phyloP scores from a whole-genome alignment of 2,113 vertebrate species.

The Aegithalos caudatus region DNA sequence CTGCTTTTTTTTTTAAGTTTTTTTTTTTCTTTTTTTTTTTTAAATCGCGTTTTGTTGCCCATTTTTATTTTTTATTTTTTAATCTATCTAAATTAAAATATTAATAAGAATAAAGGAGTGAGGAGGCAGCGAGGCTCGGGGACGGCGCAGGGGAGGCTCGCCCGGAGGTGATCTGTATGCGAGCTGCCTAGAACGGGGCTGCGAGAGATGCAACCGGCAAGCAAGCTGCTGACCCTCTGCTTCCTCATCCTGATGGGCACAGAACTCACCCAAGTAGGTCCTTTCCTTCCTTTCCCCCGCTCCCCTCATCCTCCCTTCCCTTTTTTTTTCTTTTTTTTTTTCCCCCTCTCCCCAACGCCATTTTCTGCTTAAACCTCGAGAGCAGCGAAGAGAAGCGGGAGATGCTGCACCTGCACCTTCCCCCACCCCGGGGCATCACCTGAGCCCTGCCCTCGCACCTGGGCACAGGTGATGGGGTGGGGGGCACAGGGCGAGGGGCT shows the following conservation, averaged over 20 bases:
- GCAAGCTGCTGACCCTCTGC: slow-evolving; percentile 90
- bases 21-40: background rate
- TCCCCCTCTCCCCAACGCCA: slow-evolving; percentile 74
- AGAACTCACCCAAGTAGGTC: slow-evolving; percentile 97
- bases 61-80: background rate
- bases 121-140: background rate
- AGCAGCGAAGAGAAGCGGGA: background rate
- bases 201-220: slow-evolving; percentile 90
- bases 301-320: background rate
- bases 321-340: too few species aligned
- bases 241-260: slow-evolving; percentile 94
- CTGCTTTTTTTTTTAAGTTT: background rate
- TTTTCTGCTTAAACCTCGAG: slow-evolving; percentile 62
- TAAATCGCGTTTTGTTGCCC: background rate
- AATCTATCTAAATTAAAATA: background rate
- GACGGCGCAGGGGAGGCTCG: slow-evolving; percentile 31
- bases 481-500: background rate
- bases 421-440: background rate
- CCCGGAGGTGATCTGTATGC: slow-evolving; percentile 74
- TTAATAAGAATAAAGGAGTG: slow-evolving; percentile 31
- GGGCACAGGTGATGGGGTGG: background rate
- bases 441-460: background rate
- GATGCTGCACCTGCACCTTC: background rate
- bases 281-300: background rate
- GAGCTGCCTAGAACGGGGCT: slow-evolving; percentile 76